phyloP scores from a whole-genome alignment of 2,888 invertebrate species.

The Aphidius colemani region DNA sequence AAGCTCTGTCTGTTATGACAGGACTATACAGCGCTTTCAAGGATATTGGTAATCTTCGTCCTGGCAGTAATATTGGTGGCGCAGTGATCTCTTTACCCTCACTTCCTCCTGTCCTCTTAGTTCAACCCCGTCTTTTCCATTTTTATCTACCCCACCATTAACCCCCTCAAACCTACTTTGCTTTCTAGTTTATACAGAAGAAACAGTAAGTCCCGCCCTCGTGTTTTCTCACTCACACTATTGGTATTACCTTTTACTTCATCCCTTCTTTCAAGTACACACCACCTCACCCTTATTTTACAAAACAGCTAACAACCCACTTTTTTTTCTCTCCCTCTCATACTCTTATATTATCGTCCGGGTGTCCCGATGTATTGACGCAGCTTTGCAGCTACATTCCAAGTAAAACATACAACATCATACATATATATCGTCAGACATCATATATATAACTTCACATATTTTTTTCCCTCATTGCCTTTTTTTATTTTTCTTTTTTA shows the following conservation, averaged over 20 bases:
- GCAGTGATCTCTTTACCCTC: conserved; percentile 57
- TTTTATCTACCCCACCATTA: conserved; percentile 6
- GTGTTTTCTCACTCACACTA: conserved; percentile 20
- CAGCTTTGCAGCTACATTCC: conserved; percentile 51
- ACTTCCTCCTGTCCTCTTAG: conserved; percentile 31
- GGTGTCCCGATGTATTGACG: conserved; percentile 50
- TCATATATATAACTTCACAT: background rate
- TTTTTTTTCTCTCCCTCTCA: conserved; percentile 19
- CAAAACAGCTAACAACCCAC: background rate
- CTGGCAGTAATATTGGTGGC: conserved; percentile 56
- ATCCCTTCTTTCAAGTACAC: no score
- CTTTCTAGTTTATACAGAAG: no score
- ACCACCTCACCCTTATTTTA: no score
- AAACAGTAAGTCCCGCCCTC: conserved; percentile 17
- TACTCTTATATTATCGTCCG: conserved; percentile 36
- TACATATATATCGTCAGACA: conserved; percentile 18
- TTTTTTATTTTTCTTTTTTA: no score
- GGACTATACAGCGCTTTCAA: conserved; percentile 56
- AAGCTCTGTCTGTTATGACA: conserved; percentile 60
- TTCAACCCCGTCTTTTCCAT: conserved; percentile 4
- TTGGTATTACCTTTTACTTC: background rate
- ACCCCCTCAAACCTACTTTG: background rate
- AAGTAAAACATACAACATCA: conserved; percentile 43
- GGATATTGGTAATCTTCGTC: conserved; percentile 60
- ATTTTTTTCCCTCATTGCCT: no score